Conservation (phyloP, 2,797 vertebrate species). For the Alcedo atthis region DNA sequence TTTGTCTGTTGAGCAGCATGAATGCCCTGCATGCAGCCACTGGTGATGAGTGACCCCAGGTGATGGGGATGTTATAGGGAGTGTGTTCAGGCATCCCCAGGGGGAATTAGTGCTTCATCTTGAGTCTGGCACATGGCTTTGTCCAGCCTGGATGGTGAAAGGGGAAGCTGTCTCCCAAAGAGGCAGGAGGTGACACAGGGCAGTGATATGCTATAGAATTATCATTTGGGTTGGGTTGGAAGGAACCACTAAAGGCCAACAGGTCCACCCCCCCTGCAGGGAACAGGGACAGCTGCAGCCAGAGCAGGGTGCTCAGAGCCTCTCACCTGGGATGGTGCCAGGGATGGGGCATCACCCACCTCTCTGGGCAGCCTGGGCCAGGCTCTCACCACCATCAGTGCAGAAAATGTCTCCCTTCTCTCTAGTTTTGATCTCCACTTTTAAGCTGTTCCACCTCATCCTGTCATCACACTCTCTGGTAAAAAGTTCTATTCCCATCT, state of each 20-base stretch:
- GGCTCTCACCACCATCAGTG: neutral
- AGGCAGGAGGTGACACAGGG: neutral
- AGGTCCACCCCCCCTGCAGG: neutral
- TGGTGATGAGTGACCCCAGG: neutral
- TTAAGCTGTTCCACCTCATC: neutral
- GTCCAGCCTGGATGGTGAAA: neutral
- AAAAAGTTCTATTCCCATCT: neutral
- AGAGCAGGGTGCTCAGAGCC: neutral
- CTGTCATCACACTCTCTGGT: neutral
- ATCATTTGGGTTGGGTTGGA: neutral
- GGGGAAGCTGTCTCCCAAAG: neutral
- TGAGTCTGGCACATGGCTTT: neutral
- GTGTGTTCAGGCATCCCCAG: neutral
- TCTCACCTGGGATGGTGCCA: neutral
- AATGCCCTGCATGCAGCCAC: fast-evolving
- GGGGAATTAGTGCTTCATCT: fast-evolving
- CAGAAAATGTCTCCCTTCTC: neutral
- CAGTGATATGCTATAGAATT: neutral
- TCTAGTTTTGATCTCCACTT: neutral
- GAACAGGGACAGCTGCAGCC: neutral
- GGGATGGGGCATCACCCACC: neutral
- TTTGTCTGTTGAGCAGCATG: neutral
- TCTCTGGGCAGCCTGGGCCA: neutral
- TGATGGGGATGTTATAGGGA: neutral
- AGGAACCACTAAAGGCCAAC: neutral